These are phyloP conservation scores for Campylomormyrus tamandua DNA, from an alignment of 2,113 vertebrate species.

Conservation along the genomic window DNA sequence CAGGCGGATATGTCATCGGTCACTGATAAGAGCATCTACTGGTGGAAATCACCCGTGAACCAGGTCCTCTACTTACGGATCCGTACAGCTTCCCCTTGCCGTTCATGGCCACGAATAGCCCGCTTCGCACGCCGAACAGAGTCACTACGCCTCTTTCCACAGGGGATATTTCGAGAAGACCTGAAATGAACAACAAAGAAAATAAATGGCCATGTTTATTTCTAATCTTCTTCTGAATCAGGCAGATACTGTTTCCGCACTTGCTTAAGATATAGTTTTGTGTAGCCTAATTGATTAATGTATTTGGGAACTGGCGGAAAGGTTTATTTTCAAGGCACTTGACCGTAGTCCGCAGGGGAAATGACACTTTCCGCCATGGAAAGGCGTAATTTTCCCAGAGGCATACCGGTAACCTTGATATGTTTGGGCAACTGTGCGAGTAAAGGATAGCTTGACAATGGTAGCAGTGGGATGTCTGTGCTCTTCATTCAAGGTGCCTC, in stretches of 20 bases:
- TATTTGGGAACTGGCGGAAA: constrained; percentile 24
- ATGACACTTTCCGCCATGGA: constrained; percentile 17
- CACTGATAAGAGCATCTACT: constrained; percentile 35
- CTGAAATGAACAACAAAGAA: constrained; percentile 52
- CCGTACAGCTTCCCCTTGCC: constrained; percentile 85
- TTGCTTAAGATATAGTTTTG: neutral
- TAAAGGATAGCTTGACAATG: constrained; percentile 1
- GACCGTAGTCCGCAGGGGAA: constrained; percentile 14
- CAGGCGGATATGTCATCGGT: constrained; percentile 30
- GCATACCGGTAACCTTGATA: neutral
- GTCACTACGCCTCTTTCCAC: constrained; percentile 91
- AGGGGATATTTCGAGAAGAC: constrained; percentile 88
- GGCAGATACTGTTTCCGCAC: constrained; percentile 3
- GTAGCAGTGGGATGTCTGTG: neutral
- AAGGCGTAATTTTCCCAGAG: neutral
- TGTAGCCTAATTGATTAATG: neutral
- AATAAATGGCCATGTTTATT: constrained; percentile 23
- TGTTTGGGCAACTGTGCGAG: neutral
- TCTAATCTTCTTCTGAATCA: neutral
- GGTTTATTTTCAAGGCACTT: constrained; percentile 14
- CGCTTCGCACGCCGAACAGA: constrained; percentile 78
- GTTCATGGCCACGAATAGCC: constrained; percentile 90
- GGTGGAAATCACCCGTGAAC: constrained; percentile 34
- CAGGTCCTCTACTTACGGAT: constrained; percentile 74
- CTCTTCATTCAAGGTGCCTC: neutral